phyloP scores from a whole-genome alignment of 2,113 vertebrate genomes.

The Corythornis cristatus region DNA sequence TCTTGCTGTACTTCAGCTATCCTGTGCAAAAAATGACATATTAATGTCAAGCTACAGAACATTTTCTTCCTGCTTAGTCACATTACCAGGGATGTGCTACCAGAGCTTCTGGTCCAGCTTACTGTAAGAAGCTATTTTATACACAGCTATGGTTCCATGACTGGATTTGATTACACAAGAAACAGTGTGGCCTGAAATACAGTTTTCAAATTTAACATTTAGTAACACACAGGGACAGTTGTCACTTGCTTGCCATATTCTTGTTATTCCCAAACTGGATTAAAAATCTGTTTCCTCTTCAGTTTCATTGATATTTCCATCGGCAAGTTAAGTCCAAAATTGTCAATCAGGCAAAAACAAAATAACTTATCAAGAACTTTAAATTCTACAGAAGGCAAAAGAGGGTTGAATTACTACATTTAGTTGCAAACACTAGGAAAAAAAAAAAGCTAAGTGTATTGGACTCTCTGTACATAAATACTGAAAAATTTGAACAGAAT shows the following conservation, averaged over 20 bases:
- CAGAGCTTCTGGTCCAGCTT: not conserved
- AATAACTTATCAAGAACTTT: not conserved
- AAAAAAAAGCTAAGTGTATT: not conserved
- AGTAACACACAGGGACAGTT: not conserved
- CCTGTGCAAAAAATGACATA: not conserved
- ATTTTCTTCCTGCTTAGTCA: not conserved
- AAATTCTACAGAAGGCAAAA: not conserved
- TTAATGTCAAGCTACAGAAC: not conserved
- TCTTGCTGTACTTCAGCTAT: not conserved
- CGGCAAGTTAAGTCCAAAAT: not conserved
- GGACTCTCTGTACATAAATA: rapidly evolving
- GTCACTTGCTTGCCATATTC: not conserved
- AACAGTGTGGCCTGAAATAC: not conserved
- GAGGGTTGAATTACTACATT: not conserved
- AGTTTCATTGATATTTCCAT: not conserved
- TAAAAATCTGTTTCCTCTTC: not conserved
- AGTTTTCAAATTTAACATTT: not conserved
- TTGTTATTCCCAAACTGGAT: not conserved
- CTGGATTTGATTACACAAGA: not conserved
- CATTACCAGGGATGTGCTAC: not conserved
- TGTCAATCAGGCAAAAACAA: not conserved
- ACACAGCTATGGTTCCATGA: not conserved
- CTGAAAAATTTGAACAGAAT: not conserved
- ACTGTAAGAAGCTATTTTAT: not conserved
- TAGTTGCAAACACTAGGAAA: not conserved